Evolutionary conservation across 2,888 invertebrate species (phyloP).

Genomic region (Synanthedon andrenaeformis): DNA sequence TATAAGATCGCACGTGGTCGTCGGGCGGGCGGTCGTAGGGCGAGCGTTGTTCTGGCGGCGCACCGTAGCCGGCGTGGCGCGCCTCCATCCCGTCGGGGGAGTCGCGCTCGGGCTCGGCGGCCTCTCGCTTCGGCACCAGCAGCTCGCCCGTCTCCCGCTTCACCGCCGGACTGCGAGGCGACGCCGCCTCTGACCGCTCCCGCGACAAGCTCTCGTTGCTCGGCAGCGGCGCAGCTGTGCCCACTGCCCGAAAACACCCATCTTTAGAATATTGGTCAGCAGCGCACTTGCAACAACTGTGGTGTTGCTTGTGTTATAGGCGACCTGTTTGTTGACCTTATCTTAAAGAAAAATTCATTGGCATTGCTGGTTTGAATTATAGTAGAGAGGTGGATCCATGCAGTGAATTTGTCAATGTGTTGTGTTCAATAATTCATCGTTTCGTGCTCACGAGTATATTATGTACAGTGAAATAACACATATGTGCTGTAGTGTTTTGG

Average conservation of each 20-base stretch:
- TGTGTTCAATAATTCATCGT: too few relatives aligned
- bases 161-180: conserved; percentile 57
- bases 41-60: conserved; percentile 75
- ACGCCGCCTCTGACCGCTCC: conserved; percentile 19
- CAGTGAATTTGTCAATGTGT: too few relatives aligned
- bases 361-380: too few relatives aligned
- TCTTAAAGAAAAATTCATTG: too few relatives aligned
- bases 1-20: conserved; percentile 70
- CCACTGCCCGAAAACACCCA: conserved; percentile 12
- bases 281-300: too few relatives aligned
- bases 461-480: too few relatives aligned
- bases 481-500: too few relatives aligned
- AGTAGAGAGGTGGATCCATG: too few relatives aligned
- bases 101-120: conserved; percentile 75
- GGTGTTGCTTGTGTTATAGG: too few relatives aligned
- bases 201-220: conserved; percentile 24
- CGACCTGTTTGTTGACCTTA: too few relatives aligned
- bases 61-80: conserved; percentile 74
- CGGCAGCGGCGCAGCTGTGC: conserved; percentile 19
- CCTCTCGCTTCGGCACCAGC: conserved; percentile 78
- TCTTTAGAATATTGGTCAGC: not conserved
- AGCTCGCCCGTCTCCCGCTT: conserved; percentile 65
- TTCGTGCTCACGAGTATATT: too few relatives aligned
- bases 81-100: conserved; percentile 81
- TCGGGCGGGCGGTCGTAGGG: conserved; percentile 78